phyloP scores from a whole-genome alignment of 2,888 invertebrate genomes.

The Metacarcinus magister region DNA sequence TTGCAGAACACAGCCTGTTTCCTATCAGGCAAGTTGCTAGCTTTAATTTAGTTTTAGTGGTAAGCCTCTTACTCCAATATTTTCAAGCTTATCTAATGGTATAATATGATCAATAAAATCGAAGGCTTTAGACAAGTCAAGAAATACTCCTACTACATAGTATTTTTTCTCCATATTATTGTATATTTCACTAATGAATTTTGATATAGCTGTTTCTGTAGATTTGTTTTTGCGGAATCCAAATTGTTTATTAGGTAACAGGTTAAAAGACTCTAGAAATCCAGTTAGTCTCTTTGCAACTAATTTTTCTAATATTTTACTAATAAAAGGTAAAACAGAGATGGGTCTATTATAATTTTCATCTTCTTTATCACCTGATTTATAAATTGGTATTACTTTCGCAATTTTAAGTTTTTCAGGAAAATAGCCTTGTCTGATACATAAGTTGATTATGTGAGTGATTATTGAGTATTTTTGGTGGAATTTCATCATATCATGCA shows the following conservation, averaged over 20 bases:
- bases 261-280: neutral
- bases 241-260: neutral
- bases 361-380: neutral
- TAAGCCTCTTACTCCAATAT: constrained; percentile 35
- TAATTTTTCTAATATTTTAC: neutral
- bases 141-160: neutral
- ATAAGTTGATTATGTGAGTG: too few species aligned
- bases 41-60: neutral
- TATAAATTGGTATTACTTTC: neutral
- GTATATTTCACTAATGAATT: neutral
- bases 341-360: neutral
- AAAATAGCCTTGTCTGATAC: too few species aligned
- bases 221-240: constrained; percentile 9
- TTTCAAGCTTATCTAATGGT: neutral
- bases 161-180: neutral
- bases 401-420: too few species aligned
- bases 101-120: neutral
- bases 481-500: too few species aligned
- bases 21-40: neutral
- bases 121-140: constrained; percentile 1
- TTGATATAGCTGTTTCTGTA: neutral
- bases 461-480: too few species aligned
- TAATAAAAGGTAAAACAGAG: neutral
- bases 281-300: neutral
- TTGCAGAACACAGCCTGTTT: too few species aligned